Conservation (phyloP, 2,113 vertebrate genomes). For the Malurus elegans region DNA sequence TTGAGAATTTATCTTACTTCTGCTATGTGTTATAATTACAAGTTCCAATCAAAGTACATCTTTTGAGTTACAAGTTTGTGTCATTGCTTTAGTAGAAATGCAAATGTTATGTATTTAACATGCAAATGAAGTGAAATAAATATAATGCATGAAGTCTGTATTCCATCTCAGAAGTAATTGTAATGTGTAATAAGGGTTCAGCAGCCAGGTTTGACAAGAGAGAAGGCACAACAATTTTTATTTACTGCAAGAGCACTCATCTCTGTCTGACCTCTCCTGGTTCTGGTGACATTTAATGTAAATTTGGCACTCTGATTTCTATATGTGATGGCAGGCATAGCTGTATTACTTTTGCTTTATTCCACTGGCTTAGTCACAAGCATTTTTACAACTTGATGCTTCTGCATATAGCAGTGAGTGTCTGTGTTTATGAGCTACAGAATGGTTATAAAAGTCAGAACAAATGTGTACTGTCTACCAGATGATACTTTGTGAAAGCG, state of each 20-base stretch:
- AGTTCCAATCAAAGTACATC: slow-evolving; percentile 51
- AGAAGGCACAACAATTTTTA: slow-evolving; percentile 55
- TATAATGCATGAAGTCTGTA: slow-evolving; percentile 63
- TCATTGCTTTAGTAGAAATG: slow-evolving; percentile 59
- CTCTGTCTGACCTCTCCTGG: slow-evolving; percentile 30
- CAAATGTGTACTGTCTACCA: not conserved
- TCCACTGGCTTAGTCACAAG: not conserved
- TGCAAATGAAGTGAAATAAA: slow-evolving; percentile 69
- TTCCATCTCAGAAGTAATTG: slow-evolving; percentile 61
- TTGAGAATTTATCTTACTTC: slow-evolving; percentile 44
- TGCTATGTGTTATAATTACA: slow-evolving; percentile 36
- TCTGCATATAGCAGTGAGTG: not conserved
- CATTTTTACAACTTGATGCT: not conserved
- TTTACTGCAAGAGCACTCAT: slow-evolving; percentile 53
- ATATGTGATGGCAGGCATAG: not conserved
- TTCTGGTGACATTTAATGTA: slow-evolving; percentile 32
- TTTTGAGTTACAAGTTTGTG: slow-evolving; percentile 59
- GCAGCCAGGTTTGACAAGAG: slow-evolving; percentile 48
- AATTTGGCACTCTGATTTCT: not conserved
- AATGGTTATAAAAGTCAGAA: not conserved
- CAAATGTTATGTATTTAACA: slow-evolving; percentile 69
- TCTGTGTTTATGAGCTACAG: not conserved
- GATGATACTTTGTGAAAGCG: not conserved
- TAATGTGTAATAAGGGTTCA: slow-evolving; percentile 49
- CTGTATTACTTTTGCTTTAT: not conserved